Conservation (phyloP, 2,797 vertebrate species). For the Periparus ater region DNA sequence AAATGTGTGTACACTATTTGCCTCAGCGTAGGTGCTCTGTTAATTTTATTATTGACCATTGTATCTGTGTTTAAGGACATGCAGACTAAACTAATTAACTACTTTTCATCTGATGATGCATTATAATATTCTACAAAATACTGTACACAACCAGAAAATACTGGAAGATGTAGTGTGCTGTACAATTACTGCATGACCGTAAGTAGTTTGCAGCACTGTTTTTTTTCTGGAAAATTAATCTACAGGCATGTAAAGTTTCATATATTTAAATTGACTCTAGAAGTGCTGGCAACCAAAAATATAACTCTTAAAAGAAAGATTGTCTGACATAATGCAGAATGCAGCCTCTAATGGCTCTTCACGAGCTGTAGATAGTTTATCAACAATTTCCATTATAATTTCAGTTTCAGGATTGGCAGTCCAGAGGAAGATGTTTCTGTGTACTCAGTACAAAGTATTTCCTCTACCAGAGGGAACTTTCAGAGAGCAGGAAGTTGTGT, state of each 20-base stretch:
- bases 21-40: background rate
- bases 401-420: background rate
- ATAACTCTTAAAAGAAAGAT: background rate
- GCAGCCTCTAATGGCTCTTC: background rate
- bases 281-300: background rate
- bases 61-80: background rate
- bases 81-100: background rate
- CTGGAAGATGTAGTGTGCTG: background rate
- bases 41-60: background rate
- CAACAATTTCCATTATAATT: background rate
- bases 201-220: background rate
- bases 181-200: background rate
- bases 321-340: background rate
- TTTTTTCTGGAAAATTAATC: background rate
- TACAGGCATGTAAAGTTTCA: background rate
- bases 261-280: background rate
- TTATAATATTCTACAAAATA: background rate
- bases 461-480: background rate
- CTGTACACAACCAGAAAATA: background rate
- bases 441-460: background rate
- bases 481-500: background rate
- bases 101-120: background rate
- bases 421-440: background rate
- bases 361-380: background rate
- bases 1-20: accelerated